Evolutionary conservation across 2,113 vertebrate species (phyloP), one percentile per base, ranked within the genome.

Genomic region (Antidorcas marsupialis): DNA sequence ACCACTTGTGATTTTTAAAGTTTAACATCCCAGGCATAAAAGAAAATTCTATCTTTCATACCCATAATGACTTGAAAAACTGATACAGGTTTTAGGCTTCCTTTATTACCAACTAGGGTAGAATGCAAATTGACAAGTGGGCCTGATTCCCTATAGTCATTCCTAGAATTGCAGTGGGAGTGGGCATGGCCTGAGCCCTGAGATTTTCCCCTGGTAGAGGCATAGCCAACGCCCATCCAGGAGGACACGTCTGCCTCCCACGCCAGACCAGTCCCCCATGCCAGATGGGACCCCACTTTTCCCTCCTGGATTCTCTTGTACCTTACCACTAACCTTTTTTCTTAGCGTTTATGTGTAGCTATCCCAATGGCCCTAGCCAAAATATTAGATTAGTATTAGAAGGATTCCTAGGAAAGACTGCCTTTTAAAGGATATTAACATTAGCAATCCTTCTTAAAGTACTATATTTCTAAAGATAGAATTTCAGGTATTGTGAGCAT

Each of bases 1-100:
- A 89, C 84, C 60, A 94, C 21, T 97, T 89, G 82, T 43, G 87
- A 71, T 94, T 98, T 97, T 94, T 39, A 28, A 95, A 96, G 33
- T 64, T 98, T 81, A 96, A 94, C 52, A 89, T 96, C 47, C 91
- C 47, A 76, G 53, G 84, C 23, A 27, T 50, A 85, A 95, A 94
- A 88, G 45, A 91, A 90, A 94, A 87, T 57, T 52, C 15, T 87
- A 67, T 67, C 53, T 94, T 96, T 91, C 9, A n/a, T 60, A 43
- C 15, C 14, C 5, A 67, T 19, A 25, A 57, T 94, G 57, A 14
- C 91, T 94, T 89, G 50, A 91, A 97, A 96, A 95, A 76, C 57
- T 17, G 84, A 83, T 89, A 27, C 6, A 33, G 33, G 19, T 83
- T 89, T 93, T 85, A 76, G 25, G 39, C 19, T 79, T 93, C 85